Base-by-base conservation (phyloP, 2,888 invertebrate species). In the Agonopterix arenella region DNA sequence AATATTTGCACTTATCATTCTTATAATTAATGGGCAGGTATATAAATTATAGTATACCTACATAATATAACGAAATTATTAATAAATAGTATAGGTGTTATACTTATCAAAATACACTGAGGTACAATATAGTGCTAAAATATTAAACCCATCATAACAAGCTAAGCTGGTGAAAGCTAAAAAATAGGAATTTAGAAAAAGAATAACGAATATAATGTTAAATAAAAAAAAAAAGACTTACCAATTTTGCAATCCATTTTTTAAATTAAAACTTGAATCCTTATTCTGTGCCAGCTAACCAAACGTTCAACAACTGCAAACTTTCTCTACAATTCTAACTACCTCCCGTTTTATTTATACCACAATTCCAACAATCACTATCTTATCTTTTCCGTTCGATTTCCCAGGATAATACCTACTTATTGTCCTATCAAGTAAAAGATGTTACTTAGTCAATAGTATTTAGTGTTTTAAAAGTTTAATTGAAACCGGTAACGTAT, bases 171-270 rank as follows among this genome's bases (percentile, higher is more conserved):
- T 4, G 5, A 28, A 28, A 28, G 7, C 5, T 7, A 28, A 28
- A 28, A 28, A 28, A 28, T 28, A 28, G 2, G 28, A 28, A 28
- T 28, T 28, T 28, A 4, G 18, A 18, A 18, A 18, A 18, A 4
- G 18, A 4, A 18, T 18, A 2, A 18, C 18, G 4, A 18, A 28
- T 28, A 5, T 7, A 5, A 5, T 28, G 5, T 28, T 28, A 28
- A 28, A 28, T 28, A 28, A 28, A 28, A 28, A 28, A 4, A 5
- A 28, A 18, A 28, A 28, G 18, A 54, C 76, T 73, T 60, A 79
- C 80, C 74, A 52, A 77, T 41, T 74, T 64, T 76, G 50, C 50
- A 60, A 63, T 68, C 64, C 71, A 70, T 73, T 52, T 13, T n/a
- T 49, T 13, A 47, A 48, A 49, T 28, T 28, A 5, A 28, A 28